Evolutionary conservation across 1,140 invertebrate species (phyloP).

Genomic region (Drosophila oshimai): DNA sequence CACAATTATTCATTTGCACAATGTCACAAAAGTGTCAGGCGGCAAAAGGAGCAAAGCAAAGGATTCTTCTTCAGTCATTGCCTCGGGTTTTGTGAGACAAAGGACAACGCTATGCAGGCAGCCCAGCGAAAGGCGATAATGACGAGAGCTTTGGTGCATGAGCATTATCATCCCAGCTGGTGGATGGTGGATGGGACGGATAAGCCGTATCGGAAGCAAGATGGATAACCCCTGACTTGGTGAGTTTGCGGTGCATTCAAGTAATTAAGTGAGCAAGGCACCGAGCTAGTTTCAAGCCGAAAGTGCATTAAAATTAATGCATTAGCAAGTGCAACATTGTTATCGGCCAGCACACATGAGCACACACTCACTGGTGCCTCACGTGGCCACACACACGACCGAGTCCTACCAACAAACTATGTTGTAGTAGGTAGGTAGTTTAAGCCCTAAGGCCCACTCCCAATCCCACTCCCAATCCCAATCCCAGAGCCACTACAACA

Average conservation of each 20-base stretch:
- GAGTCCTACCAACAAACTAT: slow-evolving; percentile 10
- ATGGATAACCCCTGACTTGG: slow-evolving; percentile 59
- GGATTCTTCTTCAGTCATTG: slow-evolving; percentile 52
- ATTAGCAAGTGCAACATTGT: slow-evolving; percentile 80
- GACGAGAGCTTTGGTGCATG: slow-evolving; percentile 58
- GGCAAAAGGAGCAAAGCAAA: slow-evolving; percentile 79
- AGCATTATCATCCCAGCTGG: slow-evolving; percentile 20
- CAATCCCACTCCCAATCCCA: not conserved
- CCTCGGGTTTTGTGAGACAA: slow-evolving; percentile 14
- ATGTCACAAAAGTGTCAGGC: slow-evolving; percentile 79
- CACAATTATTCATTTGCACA: slow-evolving; percentile 80
- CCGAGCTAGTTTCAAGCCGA: slow-evolving; percentile 34
- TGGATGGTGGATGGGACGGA: too few species aligned
- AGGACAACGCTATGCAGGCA: slow-evolving; percentile 27
- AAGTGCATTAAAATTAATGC: slow-evolving; percentile 80
- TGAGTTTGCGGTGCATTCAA: slow-evolving; percentile 62
- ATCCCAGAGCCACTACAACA: too few species aligned
- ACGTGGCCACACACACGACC: slow-evolving; percentile 74
- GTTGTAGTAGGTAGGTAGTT: too few species aligned
- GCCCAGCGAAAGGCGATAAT: slow-evolving; percentile 78
- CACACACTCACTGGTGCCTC: slow-evolving; percentile 56
- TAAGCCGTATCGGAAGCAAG: slow-evolving; percentile 56
- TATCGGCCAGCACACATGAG: slow-evolving; percentile 76
- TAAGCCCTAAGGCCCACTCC: not conserved
- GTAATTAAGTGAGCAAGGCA: slow-evolving; percentile 64